Conservation (phyloP, 2,888 invertebrate genomes). For the Dendrolimus houi region DNA sequence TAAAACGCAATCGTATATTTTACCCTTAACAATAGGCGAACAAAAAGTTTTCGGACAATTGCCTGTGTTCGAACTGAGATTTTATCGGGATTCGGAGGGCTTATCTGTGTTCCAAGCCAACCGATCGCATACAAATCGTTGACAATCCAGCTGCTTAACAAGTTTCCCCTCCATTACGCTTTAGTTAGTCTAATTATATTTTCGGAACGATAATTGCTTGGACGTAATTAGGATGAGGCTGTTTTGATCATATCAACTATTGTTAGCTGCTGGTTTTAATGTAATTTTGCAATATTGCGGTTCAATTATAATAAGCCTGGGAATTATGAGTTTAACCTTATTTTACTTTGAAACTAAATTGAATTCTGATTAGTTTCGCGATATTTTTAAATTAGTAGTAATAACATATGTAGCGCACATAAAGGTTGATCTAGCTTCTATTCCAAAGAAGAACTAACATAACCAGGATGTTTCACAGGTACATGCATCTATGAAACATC, state of each 20-base stretch:
- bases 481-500: too few relatives aligned
- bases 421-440: too few relatives aligned
- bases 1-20: slow-evolving; percentile 68
- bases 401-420: too few relatives aligned
- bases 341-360: too few relatives aligned
- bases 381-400: too few relatives aligned
- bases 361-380: too few relatives aligned
- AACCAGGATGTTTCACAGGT: too few relatives aligned
- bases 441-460: too few relatives aligned
- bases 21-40: slow-evolving; percentile 38
- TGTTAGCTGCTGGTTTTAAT: background rate
- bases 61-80: slow-evolving; percentile 65
- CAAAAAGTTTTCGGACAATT: slow-evolving; percentile 61
- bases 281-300: background rate
- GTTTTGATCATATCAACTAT: background rate
- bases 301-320: background rate
- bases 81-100: slow-evolving; percentile 59
- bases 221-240: background rate
- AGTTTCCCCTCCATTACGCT: slow-evolving; percentile 57
- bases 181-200: slow-evolving; percentile 19
- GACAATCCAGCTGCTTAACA: slow-evolving; percentile 47
- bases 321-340: too few relatives aligned
- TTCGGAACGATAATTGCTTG: slow-evolving; percentile 13
- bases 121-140: slow-evolving; percentile 55
- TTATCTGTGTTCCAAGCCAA: slow-evolving; percentile 58